Conservation (phyloP, 1,140 invertebrate species). For the Paralvinella palmiformis region DNA sequence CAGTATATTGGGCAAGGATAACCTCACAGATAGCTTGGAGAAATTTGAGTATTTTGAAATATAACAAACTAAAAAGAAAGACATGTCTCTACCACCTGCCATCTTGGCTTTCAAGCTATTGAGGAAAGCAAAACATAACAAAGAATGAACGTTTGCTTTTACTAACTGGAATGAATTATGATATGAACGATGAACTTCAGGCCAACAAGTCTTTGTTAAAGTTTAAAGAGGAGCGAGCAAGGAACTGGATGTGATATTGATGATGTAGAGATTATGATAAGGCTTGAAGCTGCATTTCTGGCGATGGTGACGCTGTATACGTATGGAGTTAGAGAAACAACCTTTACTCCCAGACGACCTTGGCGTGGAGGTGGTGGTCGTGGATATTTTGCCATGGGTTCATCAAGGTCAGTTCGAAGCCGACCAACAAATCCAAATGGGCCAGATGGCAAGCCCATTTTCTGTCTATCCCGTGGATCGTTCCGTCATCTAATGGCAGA, state of each 20-base stretch:
- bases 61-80: no score
- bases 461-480: background rate
- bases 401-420: background rate
- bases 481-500: constrained; percentile 20
- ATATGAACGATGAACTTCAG: constrained; percentile 22
- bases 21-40: no score
- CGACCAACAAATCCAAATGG: background rate
- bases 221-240: no score
- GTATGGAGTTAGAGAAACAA: background rate
- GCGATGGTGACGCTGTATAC: background rate
- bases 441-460: background rate
- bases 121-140: constrained; percentile 23
- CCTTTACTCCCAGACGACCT: background rate
- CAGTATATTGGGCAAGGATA: no score
- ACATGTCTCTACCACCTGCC: background rate
- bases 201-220: constrained; percentile 25
- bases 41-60: no score
- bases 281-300: background rate
- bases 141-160: constrained; percentile 26
- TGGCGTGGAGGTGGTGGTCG: background rate
- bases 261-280: background rate
- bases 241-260: background rate
- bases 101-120: constrained; percentile 21
- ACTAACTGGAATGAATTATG: constrained; percentile 29
- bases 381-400: background rate